Evolutionary conservation across 1,140 invertebrate species (phyloP).

Genomic region (Drosophila persimilis): DNA sequence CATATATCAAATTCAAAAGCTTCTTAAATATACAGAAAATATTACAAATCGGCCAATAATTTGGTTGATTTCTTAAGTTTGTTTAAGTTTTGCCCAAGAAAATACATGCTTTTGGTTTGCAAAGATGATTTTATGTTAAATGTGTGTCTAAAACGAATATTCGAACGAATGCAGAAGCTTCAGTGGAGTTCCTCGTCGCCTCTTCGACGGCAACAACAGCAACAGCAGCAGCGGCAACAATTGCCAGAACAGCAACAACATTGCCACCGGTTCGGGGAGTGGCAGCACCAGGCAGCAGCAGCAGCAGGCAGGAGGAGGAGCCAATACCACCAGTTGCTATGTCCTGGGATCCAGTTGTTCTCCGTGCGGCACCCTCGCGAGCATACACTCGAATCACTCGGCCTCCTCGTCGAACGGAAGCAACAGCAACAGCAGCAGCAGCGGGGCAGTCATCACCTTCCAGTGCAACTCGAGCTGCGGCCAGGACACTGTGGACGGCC

Average conservation of each 20-base stretch:
- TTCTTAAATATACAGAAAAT: conserved; percentile 22
- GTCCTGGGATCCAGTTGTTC: conserved; percentile 50
- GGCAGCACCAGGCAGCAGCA: conserved; percentile 24
- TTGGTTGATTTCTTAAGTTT: conserved; percentile 10
- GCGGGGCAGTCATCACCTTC: conserved; percentile 70
- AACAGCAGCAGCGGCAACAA: conserved; percentile 14
- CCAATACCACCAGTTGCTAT: conserved; percentile 18
- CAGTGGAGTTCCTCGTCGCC: conserved; percentile 79
- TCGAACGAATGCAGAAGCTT: conserved; percentile 65
- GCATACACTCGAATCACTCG: conserved; percentile 77
- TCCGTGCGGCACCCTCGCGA: conserved; percentile 71
- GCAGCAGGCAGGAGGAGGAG: conserved; percentile 13
- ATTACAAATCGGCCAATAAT: not conserved
- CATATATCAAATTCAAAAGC: conserved; percentile 43
- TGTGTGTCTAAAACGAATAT: conserved; percentile 53
- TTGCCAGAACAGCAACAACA: conserved; percentile 39
- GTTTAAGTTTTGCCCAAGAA: conserved; percentile 33
- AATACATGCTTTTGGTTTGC: conserved; percentile 44
- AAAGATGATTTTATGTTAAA: conserved; percentile 43
- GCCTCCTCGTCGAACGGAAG: conserved; percentile 73
- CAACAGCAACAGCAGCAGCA: conserved; percentile 75
- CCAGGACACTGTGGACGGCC: conserved; percentile 52
- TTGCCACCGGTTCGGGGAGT: conserved; percentile 3
- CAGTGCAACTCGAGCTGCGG: conserved; percentile 51
- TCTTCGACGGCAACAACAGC: conserved; percentile 70